Conservation (phyloP, 2,888 invertebrate species). For the Phengaris arion region DNA sequence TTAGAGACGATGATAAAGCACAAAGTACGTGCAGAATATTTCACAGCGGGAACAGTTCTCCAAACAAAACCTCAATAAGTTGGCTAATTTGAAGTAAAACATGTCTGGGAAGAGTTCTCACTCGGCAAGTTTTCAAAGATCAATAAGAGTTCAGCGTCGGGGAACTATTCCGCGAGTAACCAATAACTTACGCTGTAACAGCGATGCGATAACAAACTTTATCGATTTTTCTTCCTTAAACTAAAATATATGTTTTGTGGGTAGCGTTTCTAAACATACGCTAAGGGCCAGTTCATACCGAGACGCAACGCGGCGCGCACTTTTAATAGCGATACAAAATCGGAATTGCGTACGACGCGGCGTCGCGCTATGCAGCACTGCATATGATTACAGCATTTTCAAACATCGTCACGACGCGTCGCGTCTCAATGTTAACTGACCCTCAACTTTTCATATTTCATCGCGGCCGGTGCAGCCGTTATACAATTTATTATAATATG, state of each 20-base stretch:
- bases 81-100: slow-evolving; percentile 32
- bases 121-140: slow-evolving; percentile 30
- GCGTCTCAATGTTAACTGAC: too few species aligned
- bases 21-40: not conserved
- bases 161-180: slow-evolving; percentile 29
- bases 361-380: too few species aligned
- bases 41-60: not conserved
- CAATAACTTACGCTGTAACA: slow-evolving; percentile 31
- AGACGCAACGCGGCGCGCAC: too few species aligned
- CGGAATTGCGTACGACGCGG: too few species aligned
- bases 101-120: slow-evolving; percentile 28
- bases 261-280: not conserved
- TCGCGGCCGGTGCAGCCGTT: too few species aligned
- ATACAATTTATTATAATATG: too few species aligned
- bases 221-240: slow-evolving; percentile 21
- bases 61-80: slow-evolving; percentile 29
- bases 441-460: too few species aligned
- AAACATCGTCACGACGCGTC: too few species aligned
- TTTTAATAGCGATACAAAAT: too few species aligned
- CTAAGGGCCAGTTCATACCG: too few species aligned
- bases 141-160: slow-evolving; percentile 28
- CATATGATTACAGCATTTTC: too few species aligned
- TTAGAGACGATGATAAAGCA: slow-evolving; percentile 12
- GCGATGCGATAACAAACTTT: slow-evolving; percentile 30
- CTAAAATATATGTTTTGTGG: not conserved